Percentiles rank a stretch among this genome's conserved stretches.
Evolutionary conservation across 2,888 invertebrate genomes (phyloP).

Genomic region (Leucophenga maculata): DNA sequence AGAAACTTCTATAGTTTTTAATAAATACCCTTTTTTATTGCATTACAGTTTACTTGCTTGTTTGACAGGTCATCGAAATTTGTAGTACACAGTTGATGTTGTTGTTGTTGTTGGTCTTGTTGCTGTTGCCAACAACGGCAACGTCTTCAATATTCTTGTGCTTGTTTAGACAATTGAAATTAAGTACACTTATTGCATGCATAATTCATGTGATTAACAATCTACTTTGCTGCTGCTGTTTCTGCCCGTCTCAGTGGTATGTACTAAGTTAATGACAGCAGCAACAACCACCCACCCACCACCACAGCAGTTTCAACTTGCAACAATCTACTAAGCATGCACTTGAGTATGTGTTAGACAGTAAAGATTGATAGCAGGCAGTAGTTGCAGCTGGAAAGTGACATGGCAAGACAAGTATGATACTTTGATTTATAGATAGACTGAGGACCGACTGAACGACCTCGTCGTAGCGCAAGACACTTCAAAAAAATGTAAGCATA

Average conservation of each 20-base stretch:
- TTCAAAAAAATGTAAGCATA: too few relatives aligned
- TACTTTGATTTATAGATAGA: slow-evolving; percentile 4
- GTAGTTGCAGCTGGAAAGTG: too few relatives aligned
- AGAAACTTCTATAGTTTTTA: too few relatives aligned
- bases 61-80: slow-evolving; percentile 63
- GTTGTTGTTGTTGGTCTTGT: slow-evolving; percentile 19
- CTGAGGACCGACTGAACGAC: too few relatives aligned
- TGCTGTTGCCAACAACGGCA: neutral
- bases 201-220: slow-evolving; percentile 64
- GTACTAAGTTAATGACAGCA: slow-evolving; percentile 3
- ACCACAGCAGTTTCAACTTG: neutral
- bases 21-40: neutral
- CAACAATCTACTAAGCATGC: neutral
- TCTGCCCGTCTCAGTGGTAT: neutral
- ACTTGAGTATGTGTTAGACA: neutral
- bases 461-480: too few relatives aligned
- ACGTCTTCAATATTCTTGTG: slow-evolving; percentile 10
- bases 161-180: slow-evolving; percentile 64
- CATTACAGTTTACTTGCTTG: slow-evolving; percentile 43
- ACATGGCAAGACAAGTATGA: too few relatives aligned
- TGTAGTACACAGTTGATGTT: slow-evolving; percentile 37
- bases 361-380: too few relatives aligned
- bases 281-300: neutral
- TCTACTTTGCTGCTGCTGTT: neutral
- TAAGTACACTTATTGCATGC: slow-evolving; percentile 64